Evolutionary conservation across 2,113 vertebrate species (phyloP), one percentile per base, ranked within the genome.

Genomic region (Scalopus aquaticus): DNA sequence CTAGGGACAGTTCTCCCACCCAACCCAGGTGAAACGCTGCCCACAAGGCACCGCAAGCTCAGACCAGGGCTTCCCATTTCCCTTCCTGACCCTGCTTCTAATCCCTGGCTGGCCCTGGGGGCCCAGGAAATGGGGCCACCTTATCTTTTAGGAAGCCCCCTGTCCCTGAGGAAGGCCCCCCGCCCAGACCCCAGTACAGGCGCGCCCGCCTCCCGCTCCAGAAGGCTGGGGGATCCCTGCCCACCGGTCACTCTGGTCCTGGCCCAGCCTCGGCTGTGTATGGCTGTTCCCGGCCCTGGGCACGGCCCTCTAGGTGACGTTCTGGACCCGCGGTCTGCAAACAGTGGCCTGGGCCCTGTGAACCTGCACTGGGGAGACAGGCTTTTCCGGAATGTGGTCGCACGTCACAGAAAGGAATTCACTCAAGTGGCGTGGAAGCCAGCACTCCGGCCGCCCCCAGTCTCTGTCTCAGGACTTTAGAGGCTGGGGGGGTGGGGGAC

Each of bases 381-480:
- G 19, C 54, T 67, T 87, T 64, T 35, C 0, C 37, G 58, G 15
- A 69, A 84, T 35, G 37, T 9, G 65, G 65, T 35, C 12, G 67
- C 9, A 3, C 7, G 73, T 39, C 39, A 19, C 0, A 46, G 49
- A 56, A 49, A 90, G 64, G 39, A 65, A 46, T 2, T 20, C 24
- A 19, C 6, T 35, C 35, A 15, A 4, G 72, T 0, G 13, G 20
- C 42, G 9, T 2, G 54, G 79, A 6, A 8, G 51, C 15, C 9
- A 9, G 44, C 60, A 9, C 6, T 6, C 56, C 24, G 56, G 24
- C 56, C 26, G 13, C 3, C 2, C 22, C 11, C 0, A 3, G n/a
- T 37, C 37, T 42, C n/a, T 15, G 37, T 15, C 60, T 67, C 37
- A 65, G 72, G 49, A 62, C 56, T 2, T 49, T 49, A 49, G 46